These are phyloP conservation scores for Saturnia japonica DNA, from an alignment of 2,888 invertebrate genomes.

Conservation along the genomic window DNA sequence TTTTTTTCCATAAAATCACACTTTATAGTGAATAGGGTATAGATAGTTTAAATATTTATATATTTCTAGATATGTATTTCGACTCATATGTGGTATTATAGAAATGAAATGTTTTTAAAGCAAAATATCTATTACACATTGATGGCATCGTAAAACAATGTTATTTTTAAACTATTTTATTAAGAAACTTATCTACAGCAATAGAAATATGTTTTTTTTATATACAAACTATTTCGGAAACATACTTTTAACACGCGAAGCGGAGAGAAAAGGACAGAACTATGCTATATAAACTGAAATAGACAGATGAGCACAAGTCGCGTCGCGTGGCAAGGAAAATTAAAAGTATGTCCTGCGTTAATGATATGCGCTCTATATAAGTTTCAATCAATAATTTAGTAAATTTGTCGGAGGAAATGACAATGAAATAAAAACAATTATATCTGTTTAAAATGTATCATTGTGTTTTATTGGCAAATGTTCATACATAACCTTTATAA, in stretches of 20 bases:
- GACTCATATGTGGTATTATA: constrained; percentile 14
- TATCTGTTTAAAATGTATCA: background rate
- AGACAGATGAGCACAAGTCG: too few species aligned
- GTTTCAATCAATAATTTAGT: background rate
- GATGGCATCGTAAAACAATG: background rate
- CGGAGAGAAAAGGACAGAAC: too few species aligned
- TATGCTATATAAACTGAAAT: too few species aligned
- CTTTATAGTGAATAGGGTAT: too few species aligned
- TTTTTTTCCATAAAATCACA: too few species aligned
- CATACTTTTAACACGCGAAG: too few species aligned
- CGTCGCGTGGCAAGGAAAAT: too few species aligned
- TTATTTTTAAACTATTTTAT: background rate
- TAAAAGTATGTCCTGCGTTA: too few species aligned
- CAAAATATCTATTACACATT: background rate
- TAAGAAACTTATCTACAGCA: too few species aligned
- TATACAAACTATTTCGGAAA: background rate
- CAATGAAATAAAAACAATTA: constrained; percentile 13
- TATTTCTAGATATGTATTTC: background rate
- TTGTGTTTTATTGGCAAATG: constrained; percentile 21
- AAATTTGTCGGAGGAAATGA: background rate
- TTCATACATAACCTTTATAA: constrained; percentile 27
- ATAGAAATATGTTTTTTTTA: too few species aligned
- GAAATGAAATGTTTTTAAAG: background rate
- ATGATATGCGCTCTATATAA: background rate
- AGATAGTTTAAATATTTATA: background rate